Evolutionary conservation across 2,888 invertebrate species (phyloP).

Genomic region (Hecatera dysodea): DNA sequence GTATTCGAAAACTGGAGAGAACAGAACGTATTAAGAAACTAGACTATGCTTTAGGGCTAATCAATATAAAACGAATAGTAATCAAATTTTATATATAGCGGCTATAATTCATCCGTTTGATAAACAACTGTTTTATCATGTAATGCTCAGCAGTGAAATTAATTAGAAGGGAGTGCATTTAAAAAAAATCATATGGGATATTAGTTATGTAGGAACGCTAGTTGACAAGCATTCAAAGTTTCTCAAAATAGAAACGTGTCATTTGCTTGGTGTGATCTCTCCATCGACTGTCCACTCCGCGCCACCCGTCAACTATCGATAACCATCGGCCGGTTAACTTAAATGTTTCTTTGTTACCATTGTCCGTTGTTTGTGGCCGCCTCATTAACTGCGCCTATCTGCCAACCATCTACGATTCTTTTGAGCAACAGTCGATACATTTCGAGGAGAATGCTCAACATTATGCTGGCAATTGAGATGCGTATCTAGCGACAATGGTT

Average conservation of each 20-base stretch:
- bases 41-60: background rate
- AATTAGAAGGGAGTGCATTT: too few species aligned
- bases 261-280: background rate
- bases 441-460: slow-evolving; percentile 53
- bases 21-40: background rate
- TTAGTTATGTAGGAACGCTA: too few species aligned
- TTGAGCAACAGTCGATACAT: slow-evolving; percentile 46
- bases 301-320: slow-evolving; percentile 58
- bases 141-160: background rate
- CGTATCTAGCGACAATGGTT: slow-evolving; percentile 62
- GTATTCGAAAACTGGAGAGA: background rate
- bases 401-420: slow-evolving; percentile 45
- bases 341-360: slow-evolving; percentile 72
- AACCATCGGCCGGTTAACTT: slow-evolving; percentile 70
- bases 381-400: slow-evolving; percentile 58
- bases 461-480: slow-evolving; percentile 55
- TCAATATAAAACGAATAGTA: background rate
- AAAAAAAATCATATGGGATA: too few species aligned
- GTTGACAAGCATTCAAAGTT: too few species aligned
- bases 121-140: background rate
- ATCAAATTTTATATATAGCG: background rate
- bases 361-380: slow-evolving; percentile 65
- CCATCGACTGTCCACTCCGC: background rate
- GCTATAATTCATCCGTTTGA: background rate
- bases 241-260: background rate